These are phyloP conservation scores for Alethe castanea DNA, from an alignment of 2,113 vertebrate species.

Conservation along the genomic window DNA sequence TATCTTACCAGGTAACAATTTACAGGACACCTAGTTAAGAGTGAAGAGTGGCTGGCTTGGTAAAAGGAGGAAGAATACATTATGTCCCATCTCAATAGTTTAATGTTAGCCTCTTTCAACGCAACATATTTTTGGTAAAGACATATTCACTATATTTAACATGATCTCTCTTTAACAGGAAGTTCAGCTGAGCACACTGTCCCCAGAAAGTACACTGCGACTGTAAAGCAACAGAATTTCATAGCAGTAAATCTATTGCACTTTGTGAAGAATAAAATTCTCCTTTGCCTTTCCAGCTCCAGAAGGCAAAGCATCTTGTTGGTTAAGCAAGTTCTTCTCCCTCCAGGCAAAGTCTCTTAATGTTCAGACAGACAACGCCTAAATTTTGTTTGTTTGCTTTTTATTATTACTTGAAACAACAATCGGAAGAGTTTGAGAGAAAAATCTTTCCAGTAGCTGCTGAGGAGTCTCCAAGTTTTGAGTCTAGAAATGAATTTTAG, in stretches of 20 bases:
- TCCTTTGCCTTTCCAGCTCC: slow-evolving; percentile 71
- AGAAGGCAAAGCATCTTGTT: slow-evolving; percentile 66
- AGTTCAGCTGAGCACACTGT: slow-evolving; percentile 73
- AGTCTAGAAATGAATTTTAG: slow-evolving; percentile 80
- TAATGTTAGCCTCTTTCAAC: slow-evolving; percentile 74
- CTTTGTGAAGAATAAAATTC: slow-evolving; percentile 82
- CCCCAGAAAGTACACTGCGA: slow-evolving; percentile 72
- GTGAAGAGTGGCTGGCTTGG: slow-evolving; percentile 69
- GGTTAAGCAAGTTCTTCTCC: slow-evolving; percentile 66
- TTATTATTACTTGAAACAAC: slow-evolving; percentile 68
- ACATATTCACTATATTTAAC: slow-evolving; percentile 76
- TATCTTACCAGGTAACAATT: slow-evolving; percentile 72
- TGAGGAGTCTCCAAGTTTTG: slow-evolving; percentile 74
- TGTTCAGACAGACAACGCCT: slow-evolving; percentile 64
- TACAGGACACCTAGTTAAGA: slow-evolving; percentile 69
- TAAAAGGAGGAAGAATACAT: slow-evolving; percentile 72
- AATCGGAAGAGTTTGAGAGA: slow-evolving; percentile 71
- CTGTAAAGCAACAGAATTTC: slow-evolving; percentile 82
- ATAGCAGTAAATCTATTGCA: slow-evolving; percentile 86
- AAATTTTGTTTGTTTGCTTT: slow-evolving; percentile 60
- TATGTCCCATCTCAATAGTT: slow-evolving; percentile 72
- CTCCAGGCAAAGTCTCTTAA: slow-evolving; percentile 65
- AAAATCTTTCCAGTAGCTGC: slow-evolving; percentile 78
- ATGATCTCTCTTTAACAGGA: slow-evolving; percentile 65
- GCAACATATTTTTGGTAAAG: slow-evolving; percentile 80